Conservation (phyloP, 2,888 invertebrate genomes). For the Ypsolopha scabrella region DNA sequence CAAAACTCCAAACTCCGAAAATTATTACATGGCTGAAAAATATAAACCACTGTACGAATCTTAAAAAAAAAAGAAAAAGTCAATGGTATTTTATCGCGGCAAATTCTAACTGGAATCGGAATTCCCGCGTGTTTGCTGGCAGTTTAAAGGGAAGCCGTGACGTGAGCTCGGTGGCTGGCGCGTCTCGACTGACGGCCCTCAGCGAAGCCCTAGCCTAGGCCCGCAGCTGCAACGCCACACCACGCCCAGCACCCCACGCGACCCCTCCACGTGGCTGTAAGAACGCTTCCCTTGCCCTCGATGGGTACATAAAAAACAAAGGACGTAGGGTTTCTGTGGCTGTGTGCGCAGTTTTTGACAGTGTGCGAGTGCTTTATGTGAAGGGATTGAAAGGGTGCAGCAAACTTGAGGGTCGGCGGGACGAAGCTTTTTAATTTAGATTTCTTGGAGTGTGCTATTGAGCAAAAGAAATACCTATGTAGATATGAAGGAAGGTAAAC, state of each 20-base stretch:
- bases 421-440: slow-evolving; percentile 26
- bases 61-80: slow-evolving; percentile 1
- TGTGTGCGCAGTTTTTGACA: slow-evolving; percentile 29
- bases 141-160: slow-evolving; percentile 30
- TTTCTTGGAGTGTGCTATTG: no score
- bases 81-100: not conserved
- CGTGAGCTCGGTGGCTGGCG: slow-evolving; percentile 45
- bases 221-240: slow-evolving; percentile 50
- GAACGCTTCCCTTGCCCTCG: slow-evolving; percentile 44
- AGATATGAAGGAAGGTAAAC: no score
- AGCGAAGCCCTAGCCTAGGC: slow-evolving; percentile 47
- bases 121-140: slow-evolving; percentile 22
- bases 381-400: slow-evolving; percentile 29
- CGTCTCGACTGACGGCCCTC: slow-evolving; percentile 48
- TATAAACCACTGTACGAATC: slow-evolving; percentile 5
- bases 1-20: not conserved
- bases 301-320: slow-evolving; percentile 48
- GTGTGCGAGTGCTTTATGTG: slow-evolving; percentile 29
- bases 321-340: slow-evolving; percentile 18
- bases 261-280: slow-evolving; percentile 51
- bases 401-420: slow-evolving; percentile 24
- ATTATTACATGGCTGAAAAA: not conserved
- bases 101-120: not conserved
- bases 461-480: no score
- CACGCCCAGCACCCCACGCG: slow-evolving; percentile 59